phyloP scores from a whole-genome alignment of 2,888 invertebrate species.

The Eueremaeus valkanovi region DNA sequence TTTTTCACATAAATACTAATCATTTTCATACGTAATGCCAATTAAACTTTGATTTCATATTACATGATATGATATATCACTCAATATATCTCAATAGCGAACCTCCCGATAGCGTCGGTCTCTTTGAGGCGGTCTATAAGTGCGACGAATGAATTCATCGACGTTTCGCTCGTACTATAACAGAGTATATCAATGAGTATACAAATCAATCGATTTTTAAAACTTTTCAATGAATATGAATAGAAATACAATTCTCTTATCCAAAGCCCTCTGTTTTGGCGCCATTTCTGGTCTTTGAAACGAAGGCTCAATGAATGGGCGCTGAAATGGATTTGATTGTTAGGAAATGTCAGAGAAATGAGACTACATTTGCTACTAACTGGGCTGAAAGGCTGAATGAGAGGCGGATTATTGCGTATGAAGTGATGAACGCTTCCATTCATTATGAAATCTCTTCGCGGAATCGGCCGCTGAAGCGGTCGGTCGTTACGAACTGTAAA shows the following conservation, averaged over 20 bases:
- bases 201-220: background rate
- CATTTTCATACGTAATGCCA: background rate
- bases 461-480: conserved; percentile 1
- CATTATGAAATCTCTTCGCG: conserved; percentile 12
- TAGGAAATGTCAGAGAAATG: background rate
- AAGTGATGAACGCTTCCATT: conserved; percentile 13
- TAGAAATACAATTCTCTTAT: conserved; percentile 50
- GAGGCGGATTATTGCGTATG: background rate
- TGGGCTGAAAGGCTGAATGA: background rate
- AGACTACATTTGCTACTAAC: background rate
- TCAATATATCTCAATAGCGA: conserved; percentile 6
- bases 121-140: conserved; percentile 52
- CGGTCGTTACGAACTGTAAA: conserved; percentile 7
- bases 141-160: conserved; percentile 80
- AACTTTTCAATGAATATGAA: conserved; percentile 39
- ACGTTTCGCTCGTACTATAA: conserved; percentile 78
- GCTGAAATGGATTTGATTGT: background rate
- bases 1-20: too few species aligned
- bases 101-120: conserved; percentile 56
- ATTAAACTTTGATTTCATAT: background rate
- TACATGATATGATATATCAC: background rate
- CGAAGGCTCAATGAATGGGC: conserved; percentile 24
- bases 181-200: too few species aligned
- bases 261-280: conserved; percentile 52
- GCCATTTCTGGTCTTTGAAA: conserved; percentile 34